A percentile compares a stretch with the other conserved stretches of the same genome.
Evolutionary conservation across 2,888 invertebrate genomes (phyloP).

Genomic region (Blastobasis adustella): DNA sequence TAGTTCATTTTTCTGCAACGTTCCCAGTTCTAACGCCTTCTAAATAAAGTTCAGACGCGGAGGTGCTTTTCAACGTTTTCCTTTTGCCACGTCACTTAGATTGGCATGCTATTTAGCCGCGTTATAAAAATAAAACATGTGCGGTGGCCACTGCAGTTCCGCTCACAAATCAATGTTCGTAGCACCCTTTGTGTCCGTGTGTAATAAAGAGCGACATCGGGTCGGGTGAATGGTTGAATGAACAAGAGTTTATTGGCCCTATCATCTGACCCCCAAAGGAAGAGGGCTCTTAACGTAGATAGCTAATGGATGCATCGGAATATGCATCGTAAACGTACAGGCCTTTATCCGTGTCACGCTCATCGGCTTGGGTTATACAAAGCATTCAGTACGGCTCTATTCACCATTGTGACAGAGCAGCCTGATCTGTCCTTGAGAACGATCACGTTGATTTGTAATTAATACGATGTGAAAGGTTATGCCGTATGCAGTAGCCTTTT

Average conservation of each 20-base stretch:
- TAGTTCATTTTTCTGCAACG: not conserved
- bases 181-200: conserved; percentile 26
- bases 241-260: conserved; percentile 59
- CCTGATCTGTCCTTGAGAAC: conserved; percentile 10
- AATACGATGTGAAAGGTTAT: conserved; percentile 21
- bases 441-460: conserved; percentile 28
- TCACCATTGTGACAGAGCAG: conserved; percentile 11
- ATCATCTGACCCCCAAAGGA: conserved; percentile 53
- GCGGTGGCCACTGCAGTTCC: too few relatives aligned
- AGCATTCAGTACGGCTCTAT: conserved; percentile 27
- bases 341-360: conserved; percentile 60
- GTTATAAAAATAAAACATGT: not conserved
- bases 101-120: not conserved
- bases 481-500: conserved; percentile 16
- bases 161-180: too few relatives aligned
- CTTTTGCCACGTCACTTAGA: not conserved
- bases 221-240: conserved; percentile 39
- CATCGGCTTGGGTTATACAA: conserved; percentile 27
- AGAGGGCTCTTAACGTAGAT: conserved; percentile 58
- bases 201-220: conserved; percentile 30
- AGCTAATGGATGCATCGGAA: conserved; percentile 40
- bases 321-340: conserved; percentile 39
- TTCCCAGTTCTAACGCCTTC: not conserved
- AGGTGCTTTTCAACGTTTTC: not conserved
- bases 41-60: not conserved